A percentile compares a stretch with the other conserved stretches of the same genome.
Evolutionary conservation across 2,113 vertebrate species (phyloP).

Genomic region (Actinemys pallida): DNA sequence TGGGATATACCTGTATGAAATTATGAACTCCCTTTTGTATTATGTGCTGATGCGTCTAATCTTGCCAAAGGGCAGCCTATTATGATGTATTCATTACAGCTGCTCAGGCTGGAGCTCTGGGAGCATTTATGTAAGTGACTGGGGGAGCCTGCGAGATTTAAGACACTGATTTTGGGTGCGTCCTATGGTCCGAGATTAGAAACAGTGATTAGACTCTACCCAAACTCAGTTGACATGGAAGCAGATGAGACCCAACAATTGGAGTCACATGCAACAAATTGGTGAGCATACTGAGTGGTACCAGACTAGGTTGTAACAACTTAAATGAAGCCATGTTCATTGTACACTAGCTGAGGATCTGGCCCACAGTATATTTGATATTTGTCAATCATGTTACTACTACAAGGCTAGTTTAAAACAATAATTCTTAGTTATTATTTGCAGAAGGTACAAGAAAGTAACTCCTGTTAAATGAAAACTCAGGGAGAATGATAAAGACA

Average conservation of each 20-base stretch:
- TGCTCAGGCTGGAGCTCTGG: neutral
- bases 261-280: neutral
- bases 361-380: neutral
- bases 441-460: neutral
- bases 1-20: accelerated
- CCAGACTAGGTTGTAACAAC: neutral
- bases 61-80: neutral
- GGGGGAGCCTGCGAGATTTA: neutral
- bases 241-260: neutral
- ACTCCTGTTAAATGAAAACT: neutral
- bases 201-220: neutral
- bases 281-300: neutral
- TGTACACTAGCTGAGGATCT: neutral
- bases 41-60: neutral
- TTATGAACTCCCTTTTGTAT: too few relatives aligned
- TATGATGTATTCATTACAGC: neutral
- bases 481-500: neutral
- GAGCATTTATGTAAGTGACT: neutral
- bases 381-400: neutral
- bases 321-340: neutral
- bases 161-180: neutral
- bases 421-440: neutral
- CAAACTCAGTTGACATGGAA: neutral
- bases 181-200: neutral
- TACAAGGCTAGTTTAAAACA: neutral